Conservation (phyloP, 2,797 vertebrate species). For the Echeneis naucrates region DNA sequence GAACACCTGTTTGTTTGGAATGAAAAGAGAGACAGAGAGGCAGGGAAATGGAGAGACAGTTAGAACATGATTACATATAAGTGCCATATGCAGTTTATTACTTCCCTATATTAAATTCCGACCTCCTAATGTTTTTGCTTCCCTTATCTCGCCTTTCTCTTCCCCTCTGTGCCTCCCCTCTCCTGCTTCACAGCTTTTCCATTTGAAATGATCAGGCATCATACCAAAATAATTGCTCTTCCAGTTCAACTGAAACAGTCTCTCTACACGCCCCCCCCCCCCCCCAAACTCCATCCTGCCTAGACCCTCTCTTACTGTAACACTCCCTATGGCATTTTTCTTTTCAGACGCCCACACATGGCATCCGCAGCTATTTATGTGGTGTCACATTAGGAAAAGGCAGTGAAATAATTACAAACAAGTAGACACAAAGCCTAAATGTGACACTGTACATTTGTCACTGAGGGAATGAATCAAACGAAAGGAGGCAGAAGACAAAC, state of each 20-base stretch:
- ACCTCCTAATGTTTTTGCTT: constrained; percentile 18
- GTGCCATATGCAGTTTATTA: constrained; percentile 17
- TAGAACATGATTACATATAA: constrained; percentile 25
- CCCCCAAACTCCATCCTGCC: too few species aligned
- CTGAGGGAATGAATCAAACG: constrained; percentile 47
- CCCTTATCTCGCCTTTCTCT: constrained; percentile 41
- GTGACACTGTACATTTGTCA: constrained; percentile 41
- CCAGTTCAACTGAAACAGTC: constrained; percentile 42
- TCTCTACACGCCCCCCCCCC: background rate
- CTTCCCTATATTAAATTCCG: constrained; percentile 30
- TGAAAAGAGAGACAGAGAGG: background rate
- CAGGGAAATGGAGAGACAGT: constrained; percentile 7
- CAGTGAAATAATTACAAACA: constrained; percentile 47
- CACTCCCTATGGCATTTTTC: constrained; percentile 1
- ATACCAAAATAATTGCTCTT: constrained; percentile 56
- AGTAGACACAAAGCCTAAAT: constrained; percentile 29
- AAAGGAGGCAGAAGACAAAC: constrained; percentile 11
- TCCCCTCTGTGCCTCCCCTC: background rate
- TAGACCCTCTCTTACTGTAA: background rate
- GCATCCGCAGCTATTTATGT: constrained; percentile 45
- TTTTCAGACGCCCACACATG: constrained; percentile 29
- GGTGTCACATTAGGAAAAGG: constrained; percentile 31
- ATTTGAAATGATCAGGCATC: constrained; percentile 49
- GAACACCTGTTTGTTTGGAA: constrained; percentile 52
- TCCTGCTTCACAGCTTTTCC: constrained; percentile 30